Percentiles rank a stretch among this genome's conserved stretches.
phyloP scores from a whole-genome alignment of 2,113 vertebrate genomes.

The Nothobranchius furzeri region DNA sequence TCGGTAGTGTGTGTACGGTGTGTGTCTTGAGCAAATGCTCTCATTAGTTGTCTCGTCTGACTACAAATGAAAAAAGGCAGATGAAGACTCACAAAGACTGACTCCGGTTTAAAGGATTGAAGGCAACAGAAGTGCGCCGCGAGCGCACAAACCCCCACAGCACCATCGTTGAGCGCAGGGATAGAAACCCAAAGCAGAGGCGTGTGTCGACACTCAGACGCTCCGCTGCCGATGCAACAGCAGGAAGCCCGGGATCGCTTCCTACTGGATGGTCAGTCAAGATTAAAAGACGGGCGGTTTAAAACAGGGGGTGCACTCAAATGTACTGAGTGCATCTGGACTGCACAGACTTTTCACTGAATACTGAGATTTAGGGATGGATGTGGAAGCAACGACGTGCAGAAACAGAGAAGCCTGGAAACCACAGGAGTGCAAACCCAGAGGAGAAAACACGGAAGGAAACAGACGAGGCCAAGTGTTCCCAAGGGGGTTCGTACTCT shows the following conservation, averaged over 20 bases:
- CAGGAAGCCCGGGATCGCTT: not conserved
- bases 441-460: slow-evolving; percentile 1
- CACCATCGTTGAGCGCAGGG: slow-evolving; percentile 18
- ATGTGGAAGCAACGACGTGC: slow-evolving; percentile 7
- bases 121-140: slow-evolving; percentile 32
- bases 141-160: slow-evolving; percentile 31
- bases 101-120: slow-evolving; percentile 46
- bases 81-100: too few species aligned
- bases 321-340: slow-evolving; percentile 18
- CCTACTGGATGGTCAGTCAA: slow-evolving; percentile 25
- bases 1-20: too few species aligned
- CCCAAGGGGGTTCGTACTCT: slow-evolving; percentile 32
- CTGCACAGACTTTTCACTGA: slow-evolving; percentile 1
- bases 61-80: slow-evolving; percentile 8
- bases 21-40: too few species aligned
- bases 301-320: not conserved
- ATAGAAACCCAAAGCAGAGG: not conserved
- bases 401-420: slow-evolving; percentile 2
- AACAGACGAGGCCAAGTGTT: slow-evolving; percentile 13
- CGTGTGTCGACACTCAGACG: slow-evolving; percentile 2
- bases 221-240: slow-evolving; percentile 12
- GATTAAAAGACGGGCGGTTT: slow-evolving; percentile 10
- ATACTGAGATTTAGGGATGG: not conserved
- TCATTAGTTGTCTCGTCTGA: too few species aligned
- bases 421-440: not conserved